A percentile compares a stretch with the other conserved stretches of the same genome.
These are phyloP conservation scores for Andrena haemorrhoa DNA, from an alignment of 2,888 invertebrate genomes.

Conservation along the genomic window DNA sequence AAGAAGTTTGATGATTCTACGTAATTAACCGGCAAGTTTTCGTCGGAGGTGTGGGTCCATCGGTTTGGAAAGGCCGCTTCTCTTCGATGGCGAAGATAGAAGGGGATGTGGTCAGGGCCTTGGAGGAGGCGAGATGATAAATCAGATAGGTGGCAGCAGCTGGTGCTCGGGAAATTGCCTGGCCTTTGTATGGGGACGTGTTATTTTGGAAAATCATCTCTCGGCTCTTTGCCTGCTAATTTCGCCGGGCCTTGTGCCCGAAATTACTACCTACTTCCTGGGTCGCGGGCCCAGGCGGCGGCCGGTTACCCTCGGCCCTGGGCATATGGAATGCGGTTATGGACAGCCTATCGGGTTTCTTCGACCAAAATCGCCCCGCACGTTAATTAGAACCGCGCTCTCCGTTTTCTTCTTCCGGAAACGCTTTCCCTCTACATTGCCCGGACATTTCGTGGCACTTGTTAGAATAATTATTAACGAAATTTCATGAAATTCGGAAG, in stretches of 20 bases:
- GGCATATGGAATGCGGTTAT: slow-evolving; percentile 77
- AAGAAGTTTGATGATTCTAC: background rate
- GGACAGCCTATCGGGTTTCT: slow-evolving; percentile 62
- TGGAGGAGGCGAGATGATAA: slow-evolving; percentile 78
- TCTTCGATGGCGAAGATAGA: slow-evolving; percentile 20
- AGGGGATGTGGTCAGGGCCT: slow-evolving; percentile 22
- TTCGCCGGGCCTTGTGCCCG: slow-evolving; percentile 74
- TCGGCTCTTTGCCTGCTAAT: slow-evolving; percentile 82
- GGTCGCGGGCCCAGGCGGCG: slow-evolving; percentile 69
- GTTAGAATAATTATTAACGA: background rate
- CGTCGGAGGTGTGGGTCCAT: slow-evolving; percentile 1
- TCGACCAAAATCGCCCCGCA: slow-evolving; percentile 24
- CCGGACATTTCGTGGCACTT: background rate
- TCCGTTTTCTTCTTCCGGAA: slow-evolving; percentile 37
- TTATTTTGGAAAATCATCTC: slow-evolving; percentile 84
- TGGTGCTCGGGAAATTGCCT: slow-evolving; percentile 82
- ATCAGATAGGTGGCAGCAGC: slow-evolving; percentile 83
- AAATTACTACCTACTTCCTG: slow-evolving; percentile 82
- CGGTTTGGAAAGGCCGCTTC: slow-evolving; percentile 30
- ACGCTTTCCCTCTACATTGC: background rate
- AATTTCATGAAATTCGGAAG: background rate
- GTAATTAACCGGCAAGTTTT: background rate
- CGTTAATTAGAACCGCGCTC: slow-evolving; percentile 52
- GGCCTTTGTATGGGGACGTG: slow-evolving; percentile 75
- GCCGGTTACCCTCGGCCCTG: slow-evolving; percentile 55